Base-by-base conservation (phyloP, 2,113 vertebrate species). In the Tupaia chinensis region DNA sequence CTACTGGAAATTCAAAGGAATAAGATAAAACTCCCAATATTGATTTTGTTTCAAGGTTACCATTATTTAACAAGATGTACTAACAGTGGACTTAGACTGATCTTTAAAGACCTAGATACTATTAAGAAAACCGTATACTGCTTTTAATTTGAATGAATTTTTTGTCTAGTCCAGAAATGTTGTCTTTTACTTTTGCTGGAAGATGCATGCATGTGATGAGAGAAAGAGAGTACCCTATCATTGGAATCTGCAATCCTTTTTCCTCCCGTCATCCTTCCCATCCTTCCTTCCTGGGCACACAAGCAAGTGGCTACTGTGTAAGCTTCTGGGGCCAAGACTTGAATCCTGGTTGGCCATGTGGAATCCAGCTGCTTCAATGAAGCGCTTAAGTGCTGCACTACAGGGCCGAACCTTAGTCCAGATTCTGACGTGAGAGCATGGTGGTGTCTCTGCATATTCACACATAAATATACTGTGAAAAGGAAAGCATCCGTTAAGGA, bases 1-100 rank as follows among this genome's bases (percentile, higher is more conserved):
- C 60, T 56, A 65, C 15, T 61, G 56, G 91, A 93, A 93, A 85
- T 70, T 95, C 27, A 76, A 5, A 87, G 17, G 65, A 85, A 82
- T 66, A 25, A 68, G 44, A 83, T 17, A 87, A 90, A 93, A 87
- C 90, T 84, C 15, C 58, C 65, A 95, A 61, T 10, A 23, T 29
- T 69, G 16, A 60, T 54, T 94, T 83, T 3, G 87, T 92, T 87
- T 53, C 22, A 82, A 93, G 29, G 14, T 77, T 92, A 65, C 9
- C 58, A 66, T 74, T 93, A n/a, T 27, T 79, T 86, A 93, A 53
- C 11, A 95, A 86, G n/a, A 29, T 95, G 83, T 29, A 89, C 60
- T 74, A 93, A 60, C 12, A 66, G 5, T 1, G 77, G 54, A 61
- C 17, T 74, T 74, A 22, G 27, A 89, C 9, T 66, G 34, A 88